Evolutionary conservation across 2,888 invertebrate genomes (phyloP), one percentile per base, ranked within the genome.

Genomic region (Lasioglossum pauxillum): DNA sequence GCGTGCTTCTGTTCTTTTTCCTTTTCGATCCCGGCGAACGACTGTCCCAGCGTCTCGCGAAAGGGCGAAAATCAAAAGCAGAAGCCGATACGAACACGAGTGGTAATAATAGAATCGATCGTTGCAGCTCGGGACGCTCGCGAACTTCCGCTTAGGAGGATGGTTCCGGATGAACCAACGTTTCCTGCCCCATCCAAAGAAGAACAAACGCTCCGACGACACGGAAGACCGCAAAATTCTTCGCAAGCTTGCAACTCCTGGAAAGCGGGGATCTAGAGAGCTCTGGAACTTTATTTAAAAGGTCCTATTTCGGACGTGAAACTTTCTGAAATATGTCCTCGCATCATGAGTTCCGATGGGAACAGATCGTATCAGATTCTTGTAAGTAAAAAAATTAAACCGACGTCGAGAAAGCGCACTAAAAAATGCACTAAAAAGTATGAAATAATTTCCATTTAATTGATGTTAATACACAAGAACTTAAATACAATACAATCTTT

Each of bases 1-100:
- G 64, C 85, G 67, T 67, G 69, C 73, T 78, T 74, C 73, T 78
- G 77, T 74, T 71, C 49, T 80, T 80, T 75, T 49, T 53, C 53
- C n/a, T 41, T 23, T 44, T 74, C 19, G 71, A 57, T 44, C 46
- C 16, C 31, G 64, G 64, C 38, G n/a, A 53, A 77, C 27, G 75
- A 19, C 35, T 27, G 72, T 16, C 67, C 57, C 35, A n/a, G 49
- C 27, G 53, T 75, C 73, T 27, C 19, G 49, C 41, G 46, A 77
- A 81, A 35, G 35, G 35, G 41, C 38, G 69, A 71, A 71, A 71
- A 71, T 71, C 69, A 71, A 71, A 71, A 71, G 69, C 69, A 71
- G 69, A 71, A 71, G 41, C 41, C 69, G 38, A 71, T 38, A 23
- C n/a, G 69, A 71, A 71, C 38, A 4, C 23, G 10, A 71, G 38